Evolutionary conservation across 2,797 vertebrate genomes (phyloP).

Genomic region (Phataginus tetradactyla): DNA sequence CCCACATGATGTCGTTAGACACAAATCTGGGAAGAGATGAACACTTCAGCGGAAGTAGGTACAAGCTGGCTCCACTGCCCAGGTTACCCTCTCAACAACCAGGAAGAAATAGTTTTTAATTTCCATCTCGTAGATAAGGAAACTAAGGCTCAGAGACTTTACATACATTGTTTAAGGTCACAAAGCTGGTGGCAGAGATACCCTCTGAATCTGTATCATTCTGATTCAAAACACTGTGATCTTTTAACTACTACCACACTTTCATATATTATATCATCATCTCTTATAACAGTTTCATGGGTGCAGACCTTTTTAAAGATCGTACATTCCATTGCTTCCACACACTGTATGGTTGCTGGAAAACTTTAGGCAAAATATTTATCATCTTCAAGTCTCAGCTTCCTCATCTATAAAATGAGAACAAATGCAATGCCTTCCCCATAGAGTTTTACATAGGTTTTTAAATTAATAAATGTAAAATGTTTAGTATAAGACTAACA

Average conservation of each 20-base stretch:
- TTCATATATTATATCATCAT: neutral
- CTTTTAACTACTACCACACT: neutral
- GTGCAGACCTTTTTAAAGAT: neutral
- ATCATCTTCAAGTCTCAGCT: neutral
- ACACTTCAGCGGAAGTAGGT: neutral
- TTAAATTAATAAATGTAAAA: neutral
- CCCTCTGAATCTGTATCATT: neutral
- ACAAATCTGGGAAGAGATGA: neutral
- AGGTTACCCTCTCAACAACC: neutral
- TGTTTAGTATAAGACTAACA: neutral
- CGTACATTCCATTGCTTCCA: neutral
- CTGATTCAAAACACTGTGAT: neutral
- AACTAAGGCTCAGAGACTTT: neutral
- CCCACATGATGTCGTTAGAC: neutral
- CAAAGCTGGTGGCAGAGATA: neutral
- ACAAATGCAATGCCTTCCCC: neutral
- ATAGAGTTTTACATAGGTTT: neutral
- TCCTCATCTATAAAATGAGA: neutral
- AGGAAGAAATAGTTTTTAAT: neutral
- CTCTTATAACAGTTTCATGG: neutral
- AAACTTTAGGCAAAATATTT: neutral
- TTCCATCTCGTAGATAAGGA: neutral
- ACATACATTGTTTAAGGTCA: neutral
- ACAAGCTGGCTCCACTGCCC: neutral
- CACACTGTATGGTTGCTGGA: neutral